Evolutionary conservation across 2,113 vertebrate species (phyloP).

Genomic region (Syngnathus scovelli): DNA sequence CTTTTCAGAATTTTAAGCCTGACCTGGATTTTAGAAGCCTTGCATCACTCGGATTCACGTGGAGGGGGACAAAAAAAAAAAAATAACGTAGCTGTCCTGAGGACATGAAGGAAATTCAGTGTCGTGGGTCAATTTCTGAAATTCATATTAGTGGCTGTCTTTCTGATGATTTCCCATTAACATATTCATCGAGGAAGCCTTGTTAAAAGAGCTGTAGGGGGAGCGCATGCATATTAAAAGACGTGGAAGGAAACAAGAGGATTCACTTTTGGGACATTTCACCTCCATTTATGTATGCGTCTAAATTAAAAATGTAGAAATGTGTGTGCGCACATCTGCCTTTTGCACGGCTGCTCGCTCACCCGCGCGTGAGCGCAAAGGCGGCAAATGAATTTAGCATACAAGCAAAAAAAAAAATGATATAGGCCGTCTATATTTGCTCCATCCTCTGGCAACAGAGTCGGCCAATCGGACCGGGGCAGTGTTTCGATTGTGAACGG

Average conservation of each 20-base stretch:
- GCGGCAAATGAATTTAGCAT: constrained; percentile 6
- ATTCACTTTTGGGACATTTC: constrained; percentile 16
- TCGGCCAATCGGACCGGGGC: background rate
- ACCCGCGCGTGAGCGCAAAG: background rate
- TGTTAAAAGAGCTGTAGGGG: constrained; percentile 33
- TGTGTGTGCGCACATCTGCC: background rate
- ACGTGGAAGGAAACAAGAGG: constrained; percentile 19
- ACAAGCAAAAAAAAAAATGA: background rate
- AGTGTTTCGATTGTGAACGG: constrained; percentile 3
- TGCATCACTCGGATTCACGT: constrained; percentile 11
- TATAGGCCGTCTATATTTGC: background rate
- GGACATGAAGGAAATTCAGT: constrained; percentile 26
- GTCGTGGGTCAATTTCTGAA: constrained; percentile 46
- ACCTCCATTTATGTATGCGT: constrained; percentile 19
- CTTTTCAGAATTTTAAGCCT: constrained; percentile 23
- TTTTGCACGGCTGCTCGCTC: background rate
- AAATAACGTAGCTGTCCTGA: constrained; percentile 17
- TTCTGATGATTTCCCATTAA: constrained; percentile 47
- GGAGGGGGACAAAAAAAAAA: background rate
- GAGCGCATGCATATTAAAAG: constrained; percentile 24
- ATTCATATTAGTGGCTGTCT: constrained; percentile 40
- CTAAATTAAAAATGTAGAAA: constrained; percentile 3
- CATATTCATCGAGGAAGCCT: constrained; percentile 47
- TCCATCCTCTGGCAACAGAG: background rate
- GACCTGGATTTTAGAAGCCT: constrained; percentile 4